A percentile compares a stretch with the other conserved stretches of the same genome.
Evolutionary conservation across 2,888 invertebrate species (phyloP).

Genomic region (Alentia gelatinosa): DNA sequence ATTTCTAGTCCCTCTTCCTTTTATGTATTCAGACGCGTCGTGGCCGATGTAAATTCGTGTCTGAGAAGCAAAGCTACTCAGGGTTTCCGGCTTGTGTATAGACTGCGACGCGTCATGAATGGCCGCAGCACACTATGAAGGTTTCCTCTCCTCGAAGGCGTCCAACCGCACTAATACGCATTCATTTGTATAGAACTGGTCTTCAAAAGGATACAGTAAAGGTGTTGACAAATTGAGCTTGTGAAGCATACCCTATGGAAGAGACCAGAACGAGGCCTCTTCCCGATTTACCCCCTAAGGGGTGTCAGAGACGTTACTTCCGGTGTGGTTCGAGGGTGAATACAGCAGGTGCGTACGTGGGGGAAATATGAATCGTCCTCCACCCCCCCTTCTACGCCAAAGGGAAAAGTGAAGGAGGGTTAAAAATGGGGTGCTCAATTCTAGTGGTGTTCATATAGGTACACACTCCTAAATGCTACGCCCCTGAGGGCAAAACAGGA

Average conservation of each 20-base stretch:
- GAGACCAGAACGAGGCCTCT: not conserved
- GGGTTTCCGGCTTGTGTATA: slow-evolving; percentile 2
- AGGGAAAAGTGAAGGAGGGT: no score
- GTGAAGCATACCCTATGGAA: not conserved
- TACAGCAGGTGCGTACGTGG: not conserved
- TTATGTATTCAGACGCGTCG: not conserved
- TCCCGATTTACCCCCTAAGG: not conserved
- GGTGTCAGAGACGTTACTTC: slow-evolving; percentile 29
- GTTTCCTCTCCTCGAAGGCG: not conserved
- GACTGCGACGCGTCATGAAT: not conserved
- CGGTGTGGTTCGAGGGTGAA: not conserved
- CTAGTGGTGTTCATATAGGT: no score
- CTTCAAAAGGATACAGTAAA: not conserved
- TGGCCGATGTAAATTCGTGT: not conserved
- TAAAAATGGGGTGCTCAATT: no score
- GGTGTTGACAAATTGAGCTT: slow-evolving; percentile 23
- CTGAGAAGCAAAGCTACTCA: not conserved
- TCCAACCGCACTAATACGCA: not conserved
- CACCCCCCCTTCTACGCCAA: no score
- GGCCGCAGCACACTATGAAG: not conserved
- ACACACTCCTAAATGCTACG: no score
- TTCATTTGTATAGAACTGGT: slow-evolving; percentile 27
- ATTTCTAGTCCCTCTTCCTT: not conserved
- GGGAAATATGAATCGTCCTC: not conserved
- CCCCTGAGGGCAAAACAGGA: no score